Base-by-base conservation (phyloP, 1,140 invertebrate genomes). In the Micrasema minimum region DNA sequence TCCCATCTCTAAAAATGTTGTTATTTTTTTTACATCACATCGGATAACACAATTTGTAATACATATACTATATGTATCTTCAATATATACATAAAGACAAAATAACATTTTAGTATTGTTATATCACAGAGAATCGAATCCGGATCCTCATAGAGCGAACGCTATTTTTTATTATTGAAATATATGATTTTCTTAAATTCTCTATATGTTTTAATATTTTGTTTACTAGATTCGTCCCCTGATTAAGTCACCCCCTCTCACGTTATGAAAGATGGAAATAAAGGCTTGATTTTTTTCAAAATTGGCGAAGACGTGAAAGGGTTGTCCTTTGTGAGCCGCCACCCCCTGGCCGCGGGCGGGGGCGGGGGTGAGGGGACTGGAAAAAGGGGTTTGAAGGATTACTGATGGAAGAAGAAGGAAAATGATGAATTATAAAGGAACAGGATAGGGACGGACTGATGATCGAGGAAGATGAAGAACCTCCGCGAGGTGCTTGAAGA, bases 231-330 rank as follows among this genome's bases (percentile, higher is more conserved):
- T 67, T 16, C 48, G 37, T 35, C 65, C 45, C 68, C 11, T 22
- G 37, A 67, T 38, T 69, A 12, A 18, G 26, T 43, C 48, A 46
- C 71, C 43, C 59, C 59, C 20, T 41, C 48, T 55, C 20, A 38
- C 59, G 59, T 62, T 20, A 45, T 62, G 38, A 62, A 62, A 62
- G 59, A 62, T 62, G 59, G 41, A 73, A 73, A 66, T 73, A 64
- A 69, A 65, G 62, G 69, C 68, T 37, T 66, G 68, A 67, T 57
- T 67, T 71, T 74, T 74, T 59, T 68, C 64, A 71, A 72, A 75
- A 70, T 69, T 22, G 35, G 23, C 57, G 53, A 72, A 71, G 73
- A 72, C 69, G 70, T 50, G 67, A 69, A 75, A 75, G 73, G 73
- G 73, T 75, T 75, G 70, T 69, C 66, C 67, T 72, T 75, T 75